A percentile compares a stretch with the other conserved stretches of the same genome.
Conservation (phyloP, 2,113 vertebrate species). For the Psilopsiagon aymara region DNA sequence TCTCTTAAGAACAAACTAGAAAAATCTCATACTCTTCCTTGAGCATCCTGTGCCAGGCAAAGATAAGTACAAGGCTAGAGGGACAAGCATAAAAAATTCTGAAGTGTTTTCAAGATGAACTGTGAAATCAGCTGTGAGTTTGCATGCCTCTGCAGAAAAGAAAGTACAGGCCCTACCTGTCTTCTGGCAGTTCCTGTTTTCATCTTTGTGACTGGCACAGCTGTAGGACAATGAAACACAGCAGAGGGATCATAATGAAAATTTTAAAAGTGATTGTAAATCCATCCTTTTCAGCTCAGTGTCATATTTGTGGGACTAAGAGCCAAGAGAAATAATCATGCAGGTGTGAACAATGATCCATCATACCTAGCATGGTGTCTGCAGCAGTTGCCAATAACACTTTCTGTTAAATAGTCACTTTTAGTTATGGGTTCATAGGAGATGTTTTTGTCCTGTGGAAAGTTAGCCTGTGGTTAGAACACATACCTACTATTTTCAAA, state of each 20-base stretch:
- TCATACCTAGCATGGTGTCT: not conserved
- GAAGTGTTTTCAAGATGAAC: not conserved
- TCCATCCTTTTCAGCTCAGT: not conserved
- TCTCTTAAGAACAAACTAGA: not conserved
- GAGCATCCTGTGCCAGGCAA: not conserved
- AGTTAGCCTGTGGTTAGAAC: not conserved
- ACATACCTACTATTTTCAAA: not conserved
- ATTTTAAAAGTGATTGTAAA: not conserved
- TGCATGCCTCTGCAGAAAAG: not conserved
- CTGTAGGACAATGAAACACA: not conserved
- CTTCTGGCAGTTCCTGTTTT: not conserved
- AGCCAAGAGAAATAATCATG: not conserved
- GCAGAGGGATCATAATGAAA: not conserved
- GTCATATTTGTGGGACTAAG: not conserved
- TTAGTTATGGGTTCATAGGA: rapidly evolving
- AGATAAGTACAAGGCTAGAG: not conserved
- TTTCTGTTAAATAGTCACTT: not conserved
- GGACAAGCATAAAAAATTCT: not conserved
- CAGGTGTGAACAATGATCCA: not conserved
- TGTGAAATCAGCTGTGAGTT: not conserved
- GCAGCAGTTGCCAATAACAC: not conserved
- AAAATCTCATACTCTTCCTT: not conserved
- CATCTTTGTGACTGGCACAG: not conserved
- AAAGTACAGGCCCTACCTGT: not conserved
- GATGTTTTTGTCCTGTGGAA: not conserved